These are phyloP conservation scores for Chalcis sispes DNA, from an alignment of 2,888 invertebrate genomes.

Conservation along the genomic window DNA sequence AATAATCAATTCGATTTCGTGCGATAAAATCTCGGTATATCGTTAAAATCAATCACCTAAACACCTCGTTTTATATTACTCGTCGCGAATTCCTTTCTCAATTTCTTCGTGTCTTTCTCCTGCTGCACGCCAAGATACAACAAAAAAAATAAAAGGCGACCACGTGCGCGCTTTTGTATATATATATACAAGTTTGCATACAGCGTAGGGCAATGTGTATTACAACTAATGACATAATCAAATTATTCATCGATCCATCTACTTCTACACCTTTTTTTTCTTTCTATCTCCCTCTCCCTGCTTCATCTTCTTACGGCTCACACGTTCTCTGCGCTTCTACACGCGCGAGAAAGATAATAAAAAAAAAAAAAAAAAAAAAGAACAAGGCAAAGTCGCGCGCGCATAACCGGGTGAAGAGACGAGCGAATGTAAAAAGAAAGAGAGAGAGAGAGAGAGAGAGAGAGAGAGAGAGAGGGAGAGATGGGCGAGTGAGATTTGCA, in stretches of 20 bases:
- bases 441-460: conserved; percentile 4
- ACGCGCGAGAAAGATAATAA: not conserved
- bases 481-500: conserved; percentile 70
- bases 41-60: too few species aligned
- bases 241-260: conserved; percentile 55
- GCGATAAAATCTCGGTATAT: too few species aligned
- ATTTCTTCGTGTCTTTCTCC: not conserved
- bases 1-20: too few species aligned
- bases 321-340: not conserved
- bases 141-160: not conserved
- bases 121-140: not conserved
- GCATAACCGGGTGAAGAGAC: too few species aligned
- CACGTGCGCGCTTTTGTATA: not conserved
- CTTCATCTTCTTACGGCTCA: not conserved
- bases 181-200: conserved; percentile 31
- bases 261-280: too few species aligned
- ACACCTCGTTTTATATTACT: not conserved
- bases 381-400: too few species aligned
- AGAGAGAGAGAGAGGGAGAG: conserved; percentile 42
- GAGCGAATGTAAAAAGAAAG: too few species aligned
- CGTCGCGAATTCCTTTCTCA: not conserved
- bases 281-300: not conserved
- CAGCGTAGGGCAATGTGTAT: conserved; percentile 21
- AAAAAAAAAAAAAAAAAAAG: not conserved
- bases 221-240: conserved; percentile 56